Evolutionary conservation across 1,140 invertebrate species (phyloP).

Genomic region (Drosophila eugracilis): DNA sequence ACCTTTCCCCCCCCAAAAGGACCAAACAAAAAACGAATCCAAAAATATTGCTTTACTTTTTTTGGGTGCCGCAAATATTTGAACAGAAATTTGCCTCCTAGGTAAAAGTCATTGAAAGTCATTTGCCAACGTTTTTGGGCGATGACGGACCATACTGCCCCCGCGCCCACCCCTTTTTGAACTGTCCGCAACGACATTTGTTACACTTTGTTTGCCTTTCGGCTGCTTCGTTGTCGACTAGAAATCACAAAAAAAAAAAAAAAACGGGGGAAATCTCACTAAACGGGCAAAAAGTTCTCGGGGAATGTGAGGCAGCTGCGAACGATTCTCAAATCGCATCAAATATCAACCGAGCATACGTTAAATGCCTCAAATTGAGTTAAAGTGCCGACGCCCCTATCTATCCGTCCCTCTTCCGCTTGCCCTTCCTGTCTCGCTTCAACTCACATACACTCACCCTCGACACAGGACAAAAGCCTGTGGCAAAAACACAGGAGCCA

Average conservation of each 20-base stretch:
- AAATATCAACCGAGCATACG: conserved; percentile 84
- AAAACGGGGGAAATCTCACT: conserved; percentile 12
- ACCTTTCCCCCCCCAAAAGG: conserved; percentile 3
- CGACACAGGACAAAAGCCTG: conserved; percentile 65
- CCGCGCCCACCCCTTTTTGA: not conserved
- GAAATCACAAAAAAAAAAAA: conserved; percentile 1
- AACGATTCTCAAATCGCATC: conserved; percentile 77
- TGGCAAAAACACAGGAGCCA: conserved; percentile 24
- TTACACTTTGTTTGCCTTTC: conserved; percentile 80
- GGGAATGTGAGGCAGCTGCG: conserved; percentile 1
- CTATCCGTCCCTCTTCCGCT: conserved; percentile 6
- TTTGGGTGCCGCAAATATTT: conserved; percentile 56
- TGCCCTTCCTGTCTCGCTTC: not conserved
- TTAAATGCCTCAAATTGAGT: conserved; percentile 85
- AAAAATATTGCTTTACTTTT: conserved; percentile 7
- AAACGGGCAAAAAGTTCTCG: conserved; percentile 12
- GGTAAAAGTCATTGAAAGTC: conserved; percentile 71
- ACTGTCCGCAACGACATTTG: conserved; percentile 70
- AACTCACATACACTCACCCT: not conserved
- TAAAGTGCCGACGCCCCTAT: conserved; percentile 75
- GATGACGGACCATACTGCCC: not conserved
- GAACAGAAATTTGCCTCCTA: conserved; percentile 52
- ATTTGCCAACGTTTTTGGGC: conserved; percentile 61
- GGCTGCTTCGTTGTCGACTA: conserved; percentile 33
- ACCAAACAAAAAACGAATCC: conserved; percentile 5